Base-by-base conservation (phyloP, 1,140 invertebrate species). In the Lysiphlebus fabarum region DNA sequence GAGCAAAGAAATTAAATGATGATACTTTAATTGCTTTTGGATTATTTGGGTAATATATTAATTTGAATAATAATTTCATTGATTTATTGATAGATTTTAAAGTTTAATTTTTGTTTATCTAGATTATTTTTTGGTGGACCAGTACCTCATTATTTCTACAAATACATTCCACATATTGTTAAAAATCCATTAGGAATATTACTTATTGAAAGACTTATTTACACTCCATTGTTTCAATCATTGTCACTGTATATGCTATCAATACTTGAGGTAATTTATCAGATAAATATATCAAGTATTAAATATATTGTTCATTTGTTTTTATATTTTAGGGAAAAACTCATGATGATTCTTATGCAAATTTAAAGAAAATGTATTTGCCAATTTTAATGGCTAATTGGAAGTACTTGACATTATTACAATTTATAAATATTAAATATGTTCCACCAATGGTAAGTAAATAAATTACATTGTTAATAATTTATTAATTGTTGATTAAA, bases 101-200 rank as follows among this genome's bases (percentile, higher is more conserved):
- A 53, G 9, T 41, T 57, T 36, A 62, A 54, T 58, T n/a, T 55
- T 34, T 44, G 57, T 26, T 38, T 47, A 41, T 70, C 70, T 41
- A 87, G 87, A 34, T 76, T 90, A 17, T 65, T 88, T 10, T 89
- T 90, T 74, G 88, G 88, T 36, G 88, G 88, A 6, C 80, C 84
- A 14, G 75, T 89, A 2, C 88, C 88, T 6, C 88, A 90, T 73
- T 89, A 83, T 65, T 90, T 90, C 70, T 89, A 87, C 67, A 75
- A 80, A 59, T 79, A 72, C 43, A 62, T 81, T 64, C 63, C 67
- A 53, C 57, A 73, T 26, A 81, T 88, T 59, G 73, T 82, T 4
- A 81, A 78, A 67, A 77, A 83, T 63, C 75, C 81, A 17, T 63
- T 81, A 8, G n/a, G 74, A 72, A 58, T 83, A 81, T 69, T 88